Evolutionary conservation across 2,888 invertebrate species (phyloP), one percentile per base, ranked within the genome.

Genomic region (Nomada fabriciana): DNA sequence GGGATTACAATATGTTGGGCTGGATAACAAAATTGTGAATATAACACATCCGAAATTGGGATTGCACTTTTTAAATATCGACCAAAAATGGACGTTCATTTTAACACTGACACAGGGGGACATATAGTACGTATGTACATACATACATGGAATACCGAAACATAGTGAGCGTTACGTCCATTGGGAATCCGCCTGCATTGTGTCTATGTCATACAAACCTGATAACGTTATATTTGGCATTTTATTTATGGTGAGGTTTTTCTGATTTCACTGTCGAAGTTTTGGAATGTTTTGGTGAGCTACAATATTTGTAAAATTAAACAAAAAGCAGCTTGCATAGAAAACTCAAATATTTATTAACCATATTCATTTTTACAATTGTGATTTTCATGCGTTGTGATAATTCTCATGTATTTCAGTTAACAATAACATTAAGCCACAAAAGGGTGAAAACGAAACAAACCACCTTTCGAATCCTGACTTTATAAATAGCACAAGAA

Each of bases 171-270:
- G 36, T 11, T 59, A 2, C 18, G 36, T 23, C 50, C 57, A 64
- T 29, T 67, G 75, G 64, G 64, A 78, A 78, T 36, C 64, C 59
- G n/a, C 61, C 42, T 25, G 47, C 43, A 71, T 70, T 73, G 67
- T 76, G 57, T 15, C 18, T n/a, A 11, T n/a, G 67, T 79, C 73
- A 47, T 57, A 20, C 63, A 53, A 59, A 79, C 73, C 80, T 69
- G 79, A 64, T 72, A 81, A 69, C 73, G 59, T 53, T 65, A 64
- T n/a, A 42, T 60, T n/a, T 53, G 20, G 7, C n/a, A 55, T n/a
- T 55, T 23, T 79, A 80, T 81, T 80, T 61, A 50, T 64, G 67
- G 43, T 59, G 57, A 68, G 67, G 63, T 36, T 71, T 72, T 42
- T 13, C 23, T 50, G 15, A 60, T 67, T 42, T 47, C 57, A 7